Evolutionary conservation across 2,113 vertebrate genomes (phyloP).

Genomic region (Salvelinus namaycush): DNA sequence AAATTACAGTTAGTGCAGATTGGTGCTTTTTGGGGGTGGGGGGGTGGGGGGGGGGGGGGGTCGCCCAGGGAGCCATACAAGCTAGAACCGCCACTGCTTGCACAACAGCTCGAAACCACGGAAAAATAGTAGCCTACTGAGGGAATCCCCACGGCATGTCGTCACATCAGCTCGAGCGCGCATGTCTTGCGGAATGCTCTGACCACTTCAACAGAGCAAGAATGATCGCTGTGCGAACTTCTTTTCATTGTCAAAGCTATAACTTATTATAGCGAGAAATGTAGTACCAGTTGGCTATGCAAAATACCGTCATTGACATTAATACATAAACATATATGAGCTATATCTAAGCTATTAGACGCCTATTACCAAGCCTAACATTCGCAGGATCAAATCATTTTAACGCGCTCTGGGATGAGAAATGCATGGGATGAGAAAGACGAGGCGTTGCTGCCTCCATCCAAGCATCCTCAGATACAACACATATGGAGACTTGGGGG

Average conservation of each 20-base stretch:
- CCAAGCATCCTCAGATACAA: slow-evolving; percentile 43
- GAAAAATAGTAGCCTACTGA: not conserved
- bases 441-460: slow-evolving; percentile 64
- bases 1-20: no score
- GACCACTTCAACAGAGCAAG: slow-evolving; percentile 7
- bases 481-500: slow-evolving; percentile 10
- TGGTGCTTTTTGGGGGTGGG: no score
- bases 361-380: not conserved
- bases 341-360: not conserved
- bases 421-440: slow-evolving; percentile 14
- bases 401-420: not conserved
- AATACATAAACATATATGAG: not conserved
- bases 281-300: not conserved
- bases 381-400: not conserved
- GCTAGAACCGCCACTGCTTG: no score
- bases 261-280: not conserved
- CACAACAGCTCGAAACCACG: no score
- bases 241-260: not conserved
- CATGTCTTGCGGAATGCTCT: slow-evolving; percentile 33
- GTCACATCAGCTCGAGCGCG: not conserved
- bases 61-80: no score
- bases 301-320: not conserved
- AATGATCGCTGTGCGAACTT: not conserved
- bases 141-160: not conserved
- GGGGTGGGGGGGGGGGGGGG: no score